These are phyloP conservation scores for Lagorchestes hirsutus DNA, from an alignment of 2,797 vertebrate genomes.

Conservation along the genomic window DNA sequence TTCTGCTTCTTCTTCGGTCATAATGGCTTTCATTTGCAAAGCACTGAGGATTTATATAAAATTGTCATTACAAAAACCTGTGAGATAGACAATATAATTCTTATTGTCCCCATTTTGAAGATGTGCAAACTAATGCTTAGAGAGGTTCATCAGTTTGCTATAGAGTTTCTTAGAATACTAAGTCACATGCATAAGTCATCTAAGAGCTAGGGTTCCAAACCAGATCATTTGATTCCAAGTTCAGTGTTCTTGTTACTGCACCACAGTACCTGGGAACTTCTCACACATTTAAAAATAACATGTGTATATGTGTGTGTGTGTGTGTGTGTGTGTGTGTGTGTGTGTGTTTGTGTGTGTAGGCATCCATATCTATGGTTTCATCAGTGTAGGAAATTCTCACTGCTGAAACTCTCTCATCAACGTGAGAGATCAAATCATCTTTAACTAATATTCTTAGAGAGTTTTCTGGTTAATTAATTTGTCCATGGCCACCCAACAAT, in stretches of 20 bases:
- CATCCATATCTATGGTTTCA: not conserved
- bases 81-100: not conserved
- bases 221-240: not conserved
- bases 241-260: not conserved
- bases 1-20: not conserved
- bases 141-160: not conserved
- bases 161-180: not conserved
- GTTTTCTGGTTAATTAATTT: not conserved
- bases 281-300: not conserved
- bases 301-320: not conserved
- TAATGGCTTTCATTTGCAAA: not conserved
- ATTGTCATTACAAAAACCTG: not conserved
- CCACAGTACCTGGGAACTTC: not conserved
- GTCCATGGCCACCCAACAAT: not conserved
- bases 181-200: not conserved
- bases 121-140: not conserved
- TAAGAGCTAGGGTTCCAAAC: not conserved
- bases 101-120: not conserved
- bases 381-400: not conserved
- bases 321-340: not conserved
- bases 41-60: not conserved
- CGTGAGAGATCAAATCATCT: not conserved
- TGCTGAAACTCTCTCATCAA: not conserved
- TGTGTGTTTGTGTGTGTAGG: not conserved
- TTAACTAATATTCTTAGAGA: not conserved